Percentiles rank a stretch among this genome's conserved stretches.
These are phyloP conservation scores for Syrphus vitripennis DNA, from an alignment of 2,888 invertebrate species.

Conservation along the genomic window DNA sequence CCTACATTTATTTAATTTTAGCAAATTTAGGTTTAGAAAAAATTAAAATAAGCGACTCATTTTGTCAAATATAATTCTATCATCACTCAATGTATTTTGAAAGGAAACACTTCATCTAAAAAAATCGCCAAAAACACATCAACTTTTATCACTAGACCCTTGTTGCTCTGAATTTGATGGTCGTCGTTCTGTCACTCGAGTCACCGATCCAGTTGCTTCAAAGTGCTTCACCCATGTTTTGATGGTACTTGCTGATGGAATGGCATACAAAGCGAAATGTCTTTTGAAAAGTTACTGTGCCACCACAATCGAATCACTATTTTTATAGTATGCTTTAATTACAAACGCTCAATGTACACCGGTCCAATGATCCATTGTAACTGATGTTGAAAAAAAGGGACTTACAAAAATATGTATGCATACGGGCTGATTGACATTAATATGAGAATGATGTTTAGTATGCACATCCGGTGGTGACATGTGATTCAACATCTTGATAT, in stretches of 20 bases:
- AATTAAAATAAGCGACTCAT: not conserved
- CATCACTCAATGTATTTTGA: not conserved
- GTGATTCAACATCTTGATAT: conserved; percentile 23
- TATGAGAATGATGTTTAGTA: not conserved
- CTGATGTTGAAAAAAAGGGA: conserved; percentile 26
- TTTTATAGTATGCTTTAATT: conserved; percentile 76
- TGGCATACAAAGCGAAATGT: conserved; percentile 76
- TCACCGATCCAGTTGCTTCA: conserved; percentile 76
- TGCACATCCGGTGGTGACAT: conserved; percentile 9
- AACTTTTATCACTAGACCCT: conserved; percentile 26
- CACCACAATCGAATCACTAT: conserved; percentile 76
- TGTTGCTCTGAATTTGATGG: conserved; percentile 63
- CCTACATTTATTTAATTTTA: not conserved
- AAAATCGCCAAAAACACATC: not conserved
- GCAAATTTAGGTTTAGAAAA: not conserved
- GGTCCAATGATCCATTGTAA: conserved; percentile 77
- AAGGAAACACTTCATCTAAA: not conserved
- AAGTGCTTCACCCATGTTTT: conserved; percentile 77
- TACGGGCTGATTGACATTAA: conserved; percentile 35
- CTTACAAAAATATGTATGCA: not conserved
- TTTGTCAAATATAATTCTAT: not conserved
- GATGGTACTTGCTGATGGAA: conserved; percentile 76
- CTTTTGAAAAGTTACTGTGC: conserved; percentile 77
- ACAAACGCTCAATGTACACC: conserved; percentile 77
- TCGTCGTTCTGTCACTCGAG: conserved; percentile 71